A percentile compares a stretch with the other conserved stretches of the same genome.
These are phyloP conservation scores for Pangasius macronema DNA, from an alignment of 2,797 vertebrate species.

Conservation along the genomic window DNA sequence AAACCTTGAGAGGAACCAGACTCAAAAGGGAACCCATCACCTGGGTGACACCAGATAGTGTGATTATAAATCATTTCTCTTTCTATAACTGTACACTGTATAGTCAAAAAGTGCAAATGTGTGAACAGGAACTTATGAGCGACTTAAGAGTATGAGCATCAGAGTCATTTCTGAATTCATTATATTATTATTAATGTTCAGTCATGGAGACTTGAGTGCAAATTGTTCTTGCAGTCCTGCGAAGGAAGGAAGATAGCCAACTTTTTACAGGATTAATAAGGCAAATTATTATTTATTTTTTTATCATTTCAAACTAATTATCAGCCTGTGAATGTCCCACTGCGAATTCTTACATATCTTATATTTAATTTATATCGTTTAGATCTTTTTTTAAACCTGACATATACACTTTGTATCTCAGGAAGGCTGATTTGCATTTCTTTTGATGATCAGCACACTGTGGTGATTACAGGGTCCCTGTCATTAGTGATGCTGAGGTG, in stretches of 20 bases:
- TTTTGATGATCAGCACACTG: background rate
- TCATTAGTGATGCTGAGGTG: constrained; percentile 27
- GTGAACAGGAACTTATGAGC: too few species aligned
- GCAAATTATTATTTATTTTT: too few species aligned
- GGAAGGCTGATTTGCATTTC: constrained; percentile 23
- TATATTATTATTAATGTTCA: background rate
- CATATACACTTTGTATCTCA: background rate
- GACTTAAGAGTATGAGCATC: background rate
- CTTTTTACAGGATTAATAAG: background rate
- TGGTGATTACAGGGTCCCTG: constrained; percentile 34
- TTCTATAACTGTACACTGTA: background rate
- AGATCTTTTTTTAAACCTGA: background rate
- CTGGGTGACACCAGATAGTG: background rate
- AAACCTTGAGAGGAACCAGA: background rate
- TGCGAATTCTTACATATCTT: background rate
- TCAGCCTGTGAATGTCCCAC: background rate
- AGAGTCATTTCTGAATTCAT: background rate
- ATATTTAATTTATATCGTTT: background rate
- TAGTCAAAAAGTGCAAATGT: too few species aligned
- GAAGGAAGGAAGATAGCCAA: background rate
- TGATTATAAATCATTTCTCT: background rate
- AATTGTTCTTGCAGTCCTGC: background rate
- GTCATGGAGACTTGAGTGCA: background rate
- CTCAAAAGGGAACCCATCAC: background rate
- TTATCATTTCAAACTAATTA: background rate